phyloP scores from a whole-genome alignment of 2,888 invertebrate species.

The Nephrocerus scutellatus region DNA sequence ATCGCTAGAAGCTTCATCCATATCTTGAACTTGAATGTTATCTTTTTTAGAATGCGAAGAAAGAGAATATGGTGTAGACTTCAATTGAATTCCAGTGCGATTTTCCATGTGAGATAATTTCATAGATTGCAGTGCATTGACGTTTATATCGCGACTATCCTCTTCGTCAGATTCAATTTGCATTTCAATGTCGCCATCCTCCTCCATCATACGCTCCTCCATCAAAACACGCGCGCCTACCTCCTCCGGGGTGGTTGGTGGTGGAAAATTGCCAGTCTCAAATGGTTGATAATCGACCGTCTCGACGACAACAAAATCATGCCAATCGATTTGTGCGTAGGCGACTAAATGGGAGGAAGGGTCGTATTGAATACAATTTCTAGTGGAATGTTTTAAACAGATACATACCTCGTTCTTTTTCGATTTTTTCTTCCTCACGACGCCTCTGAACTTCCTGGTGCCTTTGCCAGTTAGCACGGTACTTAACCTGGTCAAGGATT shows the following conservation, averaged over 20 bases:
- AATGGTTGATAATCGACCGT: conserved; percentile 98
- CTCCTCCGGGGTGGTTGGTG: conserved; percentile 94
- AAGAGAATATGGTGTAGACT: conserved; percentile 46
- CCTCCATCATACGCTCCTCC: conserved; percentile 73
- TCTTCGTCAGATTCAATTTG: conserved; percentile 82
- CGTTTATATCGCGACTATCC: conserved; percentile 41
- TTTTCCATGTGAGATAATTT: conserved; percentile 64
- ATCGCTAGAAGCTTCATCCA: conserved; percentile 84
- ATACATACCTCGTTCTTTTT: conserved; percentile 72
- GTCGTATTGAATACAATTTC: conserved; percentile 3
- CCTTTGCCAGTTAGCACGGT: conserved; percentile 93
- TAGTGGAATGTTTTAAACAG: not conserved
- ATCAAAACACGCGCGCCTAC: conserved; percentile 91
- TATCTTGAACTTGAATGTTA: conserved; percentile 70
- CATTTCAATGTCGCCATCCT: conserved; percentile 79
- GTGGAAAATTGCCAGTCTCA: conserved; percentile 92
- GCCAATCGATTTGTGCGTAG: conserved; percentile 99
- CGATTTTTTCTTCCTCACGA: conserved; percentile 90
- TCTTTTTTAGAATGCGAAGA: conserved; percentile 43
- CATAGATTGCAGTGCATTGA: conserved; percentile 46
- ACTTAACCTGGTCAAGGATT: conserved; percentile 82
- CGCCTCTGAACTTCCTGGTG: conserved; percentile 90
- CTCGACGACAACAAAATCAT: conserved; percentile 99
- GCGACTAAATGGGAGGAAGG: conserved; percentile 53
- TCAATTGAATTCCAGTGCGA: conserved; percentile 46